Base-by-base conservation (phyloP, 1,140 invertebrate species). In the Protaetia brevitarsis region DNA sequence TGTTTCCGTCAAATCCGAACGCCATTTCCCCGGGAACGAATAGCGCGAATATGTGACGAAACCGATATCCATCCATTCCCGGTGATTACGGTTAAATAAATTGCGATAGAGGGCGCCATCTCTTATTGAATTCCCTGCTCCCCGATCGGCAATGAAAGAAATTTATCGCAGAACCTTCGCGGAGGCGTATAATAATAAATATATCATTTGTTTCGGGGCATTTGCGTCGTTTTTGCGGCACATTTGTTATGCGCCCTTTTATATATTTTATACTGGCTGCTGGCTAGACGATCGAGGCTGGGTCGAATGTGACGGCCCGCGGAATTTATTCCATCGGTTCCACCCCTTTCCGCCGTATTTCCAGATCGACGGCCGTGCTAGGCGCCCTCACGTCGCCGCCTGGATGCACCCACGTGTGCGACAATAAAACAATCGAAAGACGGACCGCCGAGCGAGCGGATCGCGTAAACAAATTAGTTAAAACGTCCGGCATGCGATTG, bases 211-310 rank as follows among this genome's bases (percentile, higher is more conserved):
- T 66, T 72, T 66, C 63, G 63, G 26, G 64, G 72, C 67, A 70
- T 72, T 74, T 71, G 70, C 65, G 69, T 69, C 69, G 69, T 71
- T 74, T 74, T 72, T 74, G 69, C 65, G 66, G 68, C 65, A 69
- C 72, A 72, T 74, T 72, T 70, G 71, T 74, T 74, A 71, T 70
- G 71, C 68, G 60, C 68, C 70, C 69, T n/a, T n/a, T n/a, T n/a
- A n/a, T n/a, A n/a, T n/a, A n/a, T n/a, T n/a, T n/a, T n/a, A n/a
- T n/a, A n/a, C n/a, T n/a, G n/a, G n/a, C n/a, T n/a, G n/a, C n/a
- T n/a, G n/a, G n/a, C n/a, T n/a, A n/a, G n/a, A n/a, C n/a, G n/a
- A n/a, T n/a, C n/a, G n/a, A n/a, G n/a, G n/a, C n/a, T n/a, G n/a
- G n/a, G n/a, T n/a, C n/a, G n/a, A n/a, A n/a, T n/a, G n/a, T n/a